phyloP scores from a whole-genome alignment of 2,113 vertebrate species.

The Callopanchax toddi region DNA sequence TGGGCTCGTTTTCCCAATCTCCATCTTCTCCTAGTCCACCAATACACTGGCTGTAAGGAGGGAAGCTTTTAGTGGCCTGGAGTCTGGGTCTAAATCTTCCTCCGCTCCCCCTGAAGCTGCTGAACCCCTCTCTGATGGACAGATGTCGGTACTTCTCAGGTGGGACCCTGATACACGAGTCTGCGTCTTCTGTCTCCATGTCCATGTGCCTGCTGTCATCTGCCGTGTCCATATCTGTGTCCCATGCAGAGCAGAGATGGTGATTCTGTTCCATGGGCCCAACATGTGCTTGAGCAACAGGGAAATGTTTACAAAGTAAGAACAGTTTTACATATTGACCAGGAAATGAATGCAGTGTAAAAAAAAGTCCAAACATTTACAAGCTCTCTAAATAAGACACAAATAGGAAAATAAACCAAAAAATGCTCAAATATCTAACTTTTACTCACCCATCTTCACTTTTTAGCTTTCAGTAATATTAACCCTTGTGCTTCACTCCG shows the following conservation, averaged over 20 bases:
- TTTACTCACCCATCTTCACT: constrained; percentile 22
- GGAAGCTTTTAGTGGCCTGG: constrained; percentile 64
- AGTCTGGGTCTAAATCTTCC: constrained; percentile 51
- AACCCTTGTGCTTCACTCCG: constrained; percentile 7
- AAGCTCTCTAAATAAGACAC: background rate
- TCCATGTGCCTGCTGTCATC: constrained; percentile 19
- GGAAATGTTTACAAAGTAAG: constrained; percentile 39
- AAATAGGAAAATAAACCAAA: background rate
- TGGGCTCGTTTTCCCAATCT: background rate
- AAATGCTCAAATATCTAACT: background rate
- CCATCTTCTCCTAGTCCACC: constrained; percentile 54
- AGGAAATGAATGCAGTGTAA: constrained; percentile 26
- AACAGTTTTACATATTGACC: constrained; percentile 34
- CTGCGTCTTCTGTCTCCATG: constrained; percentile 23
- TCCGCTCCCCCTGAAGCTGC: constrained; percentile 11
- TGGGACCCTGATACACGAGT: constrained; percentile 17
- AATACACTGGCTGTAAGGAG: constrained; percentile 65
- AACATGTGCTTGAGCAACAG: constrained; percentile 38
- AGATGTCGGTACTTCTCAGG: constrained; percentile 27
- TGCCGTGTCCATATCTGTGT: constrained; percentile 29
- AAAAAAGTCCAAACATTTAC: background rate
- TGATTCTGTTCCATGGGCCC: constrained; percentile 20
- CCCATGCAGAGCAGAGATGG: background rate
- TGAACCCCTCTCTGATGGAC: background rate
- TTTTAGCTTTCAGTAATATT: constrained; percentile 2